Conservation (phyloP, 1,140 invertebrate species). For the Zaprionus lachaisei region DNA sequence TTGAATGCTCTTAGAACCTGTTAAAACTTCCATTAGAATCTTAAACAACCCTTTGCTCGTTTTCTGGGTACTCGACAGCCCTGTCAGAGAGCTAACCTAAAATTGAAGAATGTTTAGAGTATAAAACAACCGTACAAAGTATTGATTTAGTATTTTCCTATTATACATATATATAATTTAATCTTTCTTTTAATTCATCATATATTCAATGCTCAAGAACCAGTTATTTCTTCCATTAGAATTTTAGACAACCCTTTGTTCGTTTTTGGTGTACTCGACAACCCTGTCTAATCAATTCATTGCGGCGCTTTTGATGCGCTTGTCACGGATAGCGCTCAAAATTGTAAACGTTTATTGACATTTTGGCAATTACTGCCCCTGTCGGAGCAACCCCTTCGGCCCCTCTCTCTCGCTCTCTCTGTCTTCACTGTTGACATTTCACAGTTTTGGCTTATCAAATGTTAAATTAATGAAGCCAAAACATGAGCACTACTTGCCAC, state of each 20-base stretch:
- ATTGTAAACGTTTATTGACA: conserved; percentile 58
- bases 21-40: neutral
- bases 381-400: conserved; percentile 10
- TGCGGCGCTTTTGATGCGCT: conserved; percentile 49
- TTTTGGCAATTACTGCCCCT: conserved; percentile 57
- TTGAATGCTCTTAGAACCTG: neutral
- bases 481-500: conserved; percentile 57
- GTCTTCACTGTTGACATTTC: conserved; percentile 26
- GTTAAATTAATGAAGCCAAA: conserved; percentile 76
- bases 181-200: neutral
- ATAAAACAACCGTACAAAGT: neutral
- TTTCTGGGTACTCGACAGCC: no score
- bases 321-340: conserved; percentile 42
- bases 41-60: no score
- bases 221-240: neutral
- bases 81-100: neutral
- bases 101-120: neutral
- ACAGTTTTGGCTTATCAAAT: conserved; percentile 67
- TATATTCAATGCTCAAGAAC: neutral
- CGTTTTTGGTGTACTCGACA: conserved; percentile 46
- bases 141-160: neutral
- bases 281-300: conserved; percentile 61
- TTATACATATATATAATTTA: neutral
- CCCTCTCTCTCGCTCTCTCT: neutral
- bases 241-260: neutral